Base-by-base conservation (phyloP, 2,113 vertebrate genomes). In the Sprattus sprattus region DNA sequence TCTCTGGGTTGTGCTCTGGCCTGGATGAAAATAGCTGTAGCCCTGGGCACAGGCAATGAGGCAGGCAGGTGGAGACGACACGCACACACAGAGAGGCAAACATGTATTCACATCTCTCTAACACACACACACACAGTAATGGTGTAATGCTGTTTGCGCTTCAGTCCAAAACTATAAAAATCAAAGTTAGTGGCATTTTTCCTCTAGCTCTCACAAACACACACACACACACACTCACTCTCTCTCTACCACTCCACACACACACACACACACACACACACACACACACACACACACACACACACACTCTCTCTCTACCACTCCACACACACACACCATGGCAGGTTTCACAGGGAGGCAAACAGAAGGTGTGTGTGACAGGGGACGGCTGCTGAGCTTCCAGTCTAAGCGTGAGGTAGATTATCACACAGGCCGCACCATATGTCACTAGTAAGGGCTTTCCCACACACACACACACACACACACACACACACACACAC, bases 231-330 rank as follows among this genome's bases (percentile, higher is more conserved):
- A 81, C 10, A 3, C 28, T 5, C 78, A 8, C 3, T 18, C 2
- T 22, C 6, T 10, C 18, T 11, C 32, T 44, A 1, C n/a, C 75
- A 85, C 71, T 45, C 71, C 82, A n/a, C n/a, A 18, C 67, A 32
- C 57, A 18, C 39, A 9, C 22, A 25, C 4, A 1, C 57, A 60
- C 54, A 20, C 57, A 60, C 20, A n/a, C 57, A 60, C 22, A 0
- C 20, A 22, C 86, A 67, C 87, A 46, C 88, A 82, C 88, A 83
- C 45, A 50, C 87, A 88, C 50, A 85, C 50, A 52, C 10, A 52
- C 50, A 52, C 46, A 46, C 46, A 46, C 46, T 46, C 15, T 52
- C 50, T 9, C 50, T 52, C 50, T 52, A 52, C 15, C 13, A 18
- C 57, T 86, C 82, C 88, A 84, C 49, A 49, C 87, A 88, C 60